phyloP scores from a whole-genome alignment of 2,113 vertebrate genomes.

The Sorex fumeus region DNA sequence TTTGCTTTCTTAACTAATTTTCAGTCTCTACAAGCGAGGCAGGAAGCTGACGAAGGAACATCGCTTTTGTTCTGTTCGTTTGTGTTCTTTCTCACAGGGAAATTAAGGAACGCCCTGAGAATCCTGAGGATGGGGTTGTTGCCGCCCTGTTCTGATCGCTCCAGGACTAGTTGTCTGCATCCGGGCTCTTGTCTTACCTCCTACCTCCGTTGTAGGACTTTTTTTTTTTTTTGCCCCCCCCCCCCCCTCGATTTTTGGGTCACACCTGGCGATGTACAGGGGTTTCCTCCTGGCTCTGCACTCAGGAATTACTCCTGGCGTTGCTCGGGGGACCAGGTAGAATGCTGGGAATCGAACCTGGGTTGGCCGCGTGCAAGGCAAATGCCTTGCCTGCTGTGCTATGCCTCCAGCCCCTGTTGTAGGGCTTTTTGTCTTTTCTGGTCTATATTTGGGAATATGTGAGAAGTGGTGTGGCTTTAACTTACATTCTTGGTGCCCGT shows the following conservation, averaged over 20 bases:
- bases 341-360: too few relatives aligned
- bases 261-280: too few relatives aligned
- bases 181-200: not conserved
- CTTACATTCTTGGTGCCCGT: not conserved
- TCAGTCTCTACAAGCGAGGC: slow-evolving; percentile 43
- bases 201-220: not conserved
- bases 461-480: not conserved
- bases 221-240: too few relatives aligned
- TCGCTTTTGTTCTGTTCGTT: not conserved
- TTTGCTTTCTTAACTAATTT: slow-evolving; percentile 55
- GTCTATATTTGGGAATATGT: not conserved
- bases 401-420: not conserved
- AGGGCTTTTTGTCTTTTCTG: not conserved
- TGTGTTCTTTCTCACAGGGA: not conserved
- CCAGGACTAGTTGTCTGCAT: not conserved
- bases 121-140: not conserved
- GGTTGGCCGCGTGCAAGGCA: too few relatives aligned
- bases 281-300: too few relatives aligned
- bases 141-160: not conserved
- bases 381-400: too few relatives aligned
- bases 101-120: not conserved
- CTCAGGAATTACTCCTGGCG: too few relatives aligned
- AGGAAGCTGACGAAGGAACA: not conserved
- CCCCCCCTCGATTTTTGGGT: too few relatives aligned
- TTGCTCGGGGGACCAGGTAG: too few relatives aligned